Conservation (phyloP, 2,888 invertebrate species). For the Eilema griseolum region DNA sequence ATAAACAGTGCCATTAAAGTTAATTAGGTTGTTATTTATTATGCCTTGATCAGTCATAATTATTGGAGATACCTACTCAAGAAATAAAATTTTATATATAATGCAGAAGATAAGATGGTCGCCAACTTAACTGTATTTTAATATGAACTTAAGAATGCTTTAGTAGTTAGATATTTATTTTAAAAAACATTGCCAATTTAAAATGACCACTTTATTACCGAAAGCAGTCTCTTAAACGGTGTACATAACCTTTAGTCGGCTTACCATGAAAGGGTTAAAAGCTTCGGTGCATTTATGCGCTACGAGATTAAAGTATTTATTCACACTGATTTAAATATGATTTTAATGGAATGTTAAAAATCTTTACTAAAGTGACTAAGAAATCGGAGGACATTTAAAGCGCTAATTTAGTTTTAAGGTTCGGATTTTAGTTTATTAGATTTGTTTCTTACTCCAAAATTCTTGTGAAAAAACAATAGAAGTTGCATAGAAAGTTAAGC, state of each 20-base stretch:
- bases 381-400: too few relatives aligned
- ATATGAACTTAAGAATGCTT: constrained; percentile 13
- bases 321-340: constrained; percentile 8
- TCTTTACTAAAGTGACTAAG: not conserved
- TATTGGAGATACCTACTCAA: constrained; percentile 25
- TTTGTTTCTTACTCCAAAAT: too few relatives aligned
- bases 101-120: constrained; percentile 15
- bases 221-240: constrained; percentile 6
- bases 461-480: too few relatives aligned
- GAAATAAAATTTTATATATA: constrained; percentile 13
- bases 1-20: constrained; percentile 26
- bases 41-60: constrained; percentile 29
- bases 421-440: too few relatives aligned
- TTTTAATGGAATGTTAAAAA: not conserved
- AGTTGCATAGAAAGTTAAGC: too few relatives aligned
- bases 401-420: too few relatives aligned
- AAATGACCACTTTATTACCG: not conserved
- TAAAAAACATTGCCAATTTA: not conserved
- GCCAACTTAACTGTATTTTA: constrained; percentile 17
- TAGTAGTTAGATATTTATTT: constrained; percentile 6
- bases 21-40: constrained; percentile 42
- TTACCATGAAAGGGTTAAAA: constrained; percentile 7
- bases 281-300: constrained; percentile 6
- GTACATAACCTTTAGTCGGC: not conserved
- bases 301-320: constrained; percentile 6